Conservation (phyloP, 2,113 vertebrate genomes). For the Ceyx cyanopectus region DNA sequence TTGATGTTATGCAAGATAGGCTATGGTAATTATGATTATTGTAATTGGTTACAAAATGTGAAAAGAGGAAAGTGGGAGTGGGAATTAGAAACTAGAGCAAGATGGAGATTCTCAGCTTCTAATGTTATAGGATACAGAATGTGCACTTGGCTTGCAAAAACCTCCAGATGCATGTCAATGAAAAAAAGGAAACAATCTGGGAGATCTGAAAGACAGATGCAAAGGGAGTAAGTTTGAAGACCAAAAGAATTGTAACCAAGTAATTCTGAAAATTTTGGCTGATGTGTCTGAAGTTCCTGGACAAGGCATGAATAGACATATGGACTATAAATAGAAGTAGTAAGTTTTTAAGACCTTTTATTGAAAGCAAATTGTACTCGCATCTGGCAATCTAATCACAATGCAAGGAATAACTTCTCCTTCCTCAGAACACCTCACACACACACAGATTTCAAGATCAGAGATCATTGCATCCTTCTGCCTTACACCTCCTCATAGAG, state of each 20-base stretch:
- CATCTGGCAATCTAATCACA: neutral
- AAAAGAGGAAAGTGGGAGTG: neutral
- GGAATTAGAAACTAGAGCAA: slow-evolving; percentile 44
- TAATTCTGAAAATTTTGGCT: neutral
- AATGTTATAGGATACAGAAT: neutral
- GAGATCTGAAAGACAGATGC: neutral
- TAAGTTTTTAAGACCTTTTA: neutral
- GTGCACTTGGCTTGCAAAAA: slow-evolving; percentile 2
- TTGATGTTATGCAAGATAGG: slow-evolving; percentile 8
- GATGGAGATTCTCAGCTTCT: slow-evolving; percentile 5
- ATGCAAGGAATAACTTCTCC: neutral
- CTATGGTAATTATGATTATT: slow-evolving; percentile 28
- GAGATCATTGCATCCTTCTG: neutral
- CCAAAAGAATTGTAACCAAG: neutral
- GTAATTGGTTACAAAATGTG: slow-evolving; percentile 9
- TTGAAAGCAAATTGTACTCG: neutral
- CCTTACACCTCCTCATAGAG: neutral
- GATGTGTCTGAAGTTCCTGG: neutral
- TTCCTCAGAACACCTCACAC: neutral
- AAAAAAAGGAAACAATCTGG: slow-evolving; percentile 3
- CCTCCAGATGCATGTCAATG: slow-evolving; percentile 8
- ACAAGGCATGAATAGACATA: neutral
- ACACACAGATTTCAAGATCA: neutral
- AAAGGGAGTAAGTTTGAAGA: neutral
- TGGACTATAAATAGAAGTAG: neutral